Evolutionary conservation across 2,797 vertebrate species (phyloP), one percentile per base, ranked within the genome.

Genomic region (Rhabdophis nuchalis): DNA sequence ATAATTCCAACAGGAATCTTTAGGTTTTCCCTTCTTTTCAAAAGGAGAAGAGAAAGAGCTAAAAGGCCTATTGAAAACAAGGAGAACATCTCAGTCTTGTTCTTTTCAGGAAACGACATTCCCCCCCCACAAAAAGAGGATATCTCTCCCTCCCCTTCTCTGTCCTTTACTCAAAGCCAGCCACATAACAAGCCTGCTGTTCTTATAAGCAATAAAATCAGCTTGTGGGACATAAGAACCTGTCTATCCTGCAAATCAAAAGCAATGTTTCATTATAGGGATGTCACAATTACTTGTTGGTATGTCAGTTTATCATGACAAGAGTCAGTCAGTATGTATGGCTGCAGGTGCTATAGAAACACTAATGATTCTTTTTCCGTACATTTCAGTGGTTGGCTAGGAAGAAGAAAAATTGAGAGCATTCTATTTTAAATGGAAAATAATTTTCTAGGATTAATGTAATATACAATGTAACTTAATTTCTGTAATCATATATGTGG

Each of bases 11-110:
- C 94, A 18, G 97, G 97, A 94, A 98, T 96, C 94, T 98, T 98
- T 89, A 98, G 54, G 89, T 97, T 97, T 92, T 98, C 98, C 93
- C 96, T 97, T 91, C 96, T 98, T 95, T 98, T 98, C 95, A 98
- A 91, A 86, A 99, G 97, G 95, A 99, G 97, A 89, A 99, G 96
- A 92, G 98, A 99, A 32, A 99, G 96, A 36, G 98, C 98, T 4
- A 99, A 98, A 92, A 99, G 97, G 92, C 98, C 99, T 99, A 91
- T 64, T 18, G 57, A 86, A 90, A 60, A 36, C 50, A 82, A 90
- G 25, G 18, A 46, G 77, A 50, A 56, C 5, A 92, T n/a, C 36
- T n/a, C 4, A 29, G 36, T 50, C 53, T 46, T 72, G 36, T 88
- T 86, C 10, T 64, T 68, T 93, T 61, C n/a, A 27, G 32, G 60